phyloP scores from a whole-genome alignment of 2,113 vertebrate species.

The Struthidea cinerea region DNA sequence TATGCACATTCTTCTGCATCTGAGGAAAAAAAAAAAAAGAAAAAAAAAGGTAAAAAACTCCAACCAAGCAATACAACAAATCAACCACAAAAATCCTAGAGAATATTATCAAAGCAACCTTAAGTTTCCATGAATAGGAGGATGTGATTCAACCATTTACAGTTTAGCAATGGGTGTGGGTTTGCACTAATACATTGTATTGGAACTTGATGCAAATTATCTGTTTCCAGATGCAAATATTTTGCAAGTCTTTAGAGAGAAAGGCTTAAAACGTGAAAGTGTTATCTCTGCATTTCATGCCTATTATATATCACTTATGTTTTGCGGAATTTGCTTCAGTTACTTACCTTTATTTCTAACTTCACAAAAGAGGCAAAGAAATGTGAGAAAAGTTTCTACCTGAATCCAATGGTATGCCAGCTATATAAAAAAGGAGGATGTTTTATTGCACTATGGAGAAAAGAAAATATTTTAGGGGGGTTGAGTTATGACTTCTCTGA shows the following conservation, averaged over 20 bases:
- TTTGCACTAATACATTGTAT: conserved; percentile 19
- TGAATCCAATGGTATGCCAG: not conserved
- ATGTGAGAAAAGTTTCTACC: not conserved
- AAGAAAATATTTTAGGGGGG: not conserved
- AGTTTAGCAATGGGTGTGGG: not conserved
- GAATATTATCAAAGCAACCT: not conserved
- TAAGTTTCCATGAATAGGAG: not conserved
- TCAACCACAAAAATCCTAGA: not conserved
- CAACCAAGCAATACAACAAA: not conserved
- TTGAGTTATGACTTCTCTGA: not conserved
- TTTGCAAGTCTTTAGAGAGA: conserved; percentile 4
- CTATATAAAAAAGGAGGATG: conserved; percentile 4
- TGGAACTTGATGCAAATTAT: conserved; percentile 5
- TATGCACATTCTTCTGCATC: not conserved
- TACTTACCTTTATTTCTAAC: conserved; percentile 35
- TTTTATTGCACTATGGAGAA: not conserved
- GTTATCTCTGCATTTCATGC: conserved; percentile 40
- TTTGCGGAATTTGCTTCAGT: conserved; percentile 28
- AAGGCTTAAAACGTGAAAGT: conserved; percentile 11
- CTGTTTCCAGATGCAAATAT: conserved; percentile 10
- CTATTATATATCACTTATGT: not conserved
- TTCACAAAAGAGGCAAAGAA: not conserved
- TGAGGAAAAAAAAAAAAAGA: not conserved
- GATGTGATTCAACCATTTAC: not conserved
- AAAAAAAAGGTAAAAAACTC: accelerated